Evolutionary conservation across 2,113 vertebrate species (phyloP), one percentile per base, ranked within the genome.

Genomic region (Aythya baeri): DNA sequence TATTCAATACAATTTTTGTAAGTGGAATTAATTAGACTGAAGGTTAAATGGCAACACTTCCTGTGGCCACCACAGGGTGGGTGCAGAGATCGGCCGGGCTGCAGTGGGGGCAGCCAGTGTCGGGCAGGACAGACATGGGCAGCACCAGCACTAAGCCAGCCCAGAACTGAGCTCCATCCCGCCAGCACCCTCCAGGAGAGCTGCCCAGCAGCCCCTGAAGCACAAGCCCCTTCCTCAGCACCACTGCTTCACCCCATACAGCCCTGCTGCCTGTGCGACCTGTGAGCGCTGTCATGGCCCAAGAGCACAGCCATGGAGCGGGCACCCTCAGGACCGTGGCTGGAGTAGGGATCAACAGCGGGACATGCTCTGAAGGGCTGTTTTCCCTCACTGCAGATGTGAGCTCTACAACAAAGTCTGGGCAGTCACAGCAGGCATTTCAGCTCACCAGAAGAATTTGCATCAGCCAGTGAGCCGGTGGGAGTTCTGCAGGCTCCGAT

Each of bases 241-340:
- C 23, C 1, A 16, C 57, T 58, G 27, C 25, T 25, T n/a, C 13
- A 23, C 76, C 11, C 76, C 31, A 34, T 43, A 31, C 32, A 61
- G 71, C 29, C 44, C 50, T 34, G 29, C 50, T 29, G 34, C 57
- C 27, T 25, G 49, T 23, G 49, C 6, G 12, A 23, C 49, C 62
- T 10, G 11, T 23, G 52, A 7, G 50, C 50, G 23, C 50, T 2
- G 0, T 59, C 27, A 7, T 14, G 13, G 43, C 58, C 58, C 0
- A 0, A 44, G 18, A 43, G 50, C 43, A 44, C 26, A 36, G 38
- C 9, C 57, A 23, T 13, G 26, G 59, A 36, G 29, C 25, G 7
- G 22, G 55, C 26, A 38, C 5, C 22, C 27, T 25, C 55, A 38
- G 36, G 38, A n/a, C 18, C 59, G n/a, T 0, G 0, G 11, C 21